phyloP scores from a whole-genome alignment of 2,888 invertebrate genomes.

The Crepidodera aurea region DNA sequence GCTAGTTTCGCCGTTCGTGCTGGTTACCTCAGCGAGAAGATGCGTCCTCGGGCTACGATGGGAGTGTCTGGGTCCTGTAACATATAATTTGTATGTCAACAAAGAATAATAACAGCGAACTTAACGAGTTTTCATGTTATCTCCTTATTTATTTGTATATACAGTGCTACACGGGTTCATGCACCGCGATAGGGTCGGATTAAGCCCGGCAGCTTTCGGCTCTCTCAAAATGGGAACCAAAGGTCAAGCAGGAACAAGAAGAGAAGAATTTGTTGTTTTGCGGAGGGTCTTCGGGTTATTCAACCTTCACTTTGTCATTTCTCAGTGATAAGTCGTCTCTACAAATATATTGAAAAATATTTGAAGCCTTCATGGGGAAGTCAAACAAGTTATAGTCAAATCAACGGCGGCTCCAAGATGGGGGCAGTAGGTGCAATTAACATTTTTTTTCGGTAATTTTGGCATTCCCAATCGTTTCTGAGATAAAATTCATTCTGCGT shows the following conservation, averaged over 20 bases:
- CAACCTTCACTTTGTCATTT: too few species aligned
- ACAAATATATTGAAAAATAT: too few species aligned
- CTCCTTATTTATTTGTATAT: constrained; percentile 58
- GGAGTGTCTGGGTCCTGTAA: constrained; percentile 54
- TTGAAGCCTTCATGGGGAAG: too few species aligned
- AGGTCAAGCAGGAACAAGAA: neutral
- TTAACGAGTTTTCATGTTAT: constrained; percentile 60
- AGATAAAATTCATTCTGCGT: too few species aligned
- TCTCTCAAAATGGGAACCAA: constrained; percentile 1
- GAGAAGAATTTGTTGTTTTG: neutral
- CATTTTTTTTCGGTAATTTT: too few species aligned
- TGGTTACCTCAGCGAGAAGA: constrained; percentile 35
- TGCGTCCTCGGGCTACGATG: constrained; percentile 42
- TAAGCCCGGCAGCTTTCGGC: constrained; percentile 1
- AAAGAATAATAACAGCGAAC: constrained; percentile 60
- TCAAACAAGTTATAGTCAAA: too few species aligned
- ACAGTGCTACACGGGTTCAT: constrained; percentile 46
- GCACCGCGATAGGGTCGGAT: constrained; percentile 26
- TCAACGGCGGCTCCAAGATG: too few species aligned
- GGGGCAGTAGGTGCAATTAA: too few species aligned
- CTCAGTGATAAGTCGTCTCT: too few species aligned
- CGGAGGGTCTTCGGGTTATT: too few species aligned
- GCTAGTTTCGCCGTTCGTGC: constrained; percentile 33
- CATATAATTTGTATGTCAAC: constrained; percentile 62
- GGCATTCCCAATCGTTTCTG: too few species aligned